Conservation (phyloP, 2,888 invertebrate species). For the Sphaerophoria rueppellii region DNA sequence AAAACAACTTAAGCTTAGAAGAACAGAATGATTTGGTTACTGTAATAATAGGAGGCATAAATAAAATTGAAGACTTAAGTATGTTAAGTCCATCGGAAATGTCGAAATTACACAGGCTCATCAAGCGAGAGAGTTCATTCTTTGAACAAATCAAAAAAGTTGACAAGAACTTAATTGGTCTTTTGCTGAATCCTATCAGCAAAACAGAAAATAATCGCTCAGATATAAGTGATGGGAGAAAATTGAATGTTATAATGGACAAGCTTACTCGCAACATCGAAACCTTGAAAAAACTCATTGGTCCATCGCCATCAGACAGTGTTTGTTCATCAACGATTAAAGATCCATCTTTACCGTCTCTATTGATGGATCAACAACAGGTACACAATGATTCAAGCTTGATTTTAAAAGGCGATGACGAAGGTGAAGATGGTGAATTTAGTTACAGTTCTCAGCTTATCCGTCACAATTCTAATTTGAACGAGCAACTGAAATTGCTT, state of each 20-base stretch:
- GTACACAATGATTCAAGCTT: constrained; percentile 58
- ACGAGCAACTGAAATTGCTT: constrained; percentile 80
- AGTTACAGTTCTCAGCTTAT: constrained; percentile 76
- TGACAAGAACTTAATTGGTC: constrained; percentile 79
- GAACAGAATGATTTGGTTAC: constrained; percentile 72
- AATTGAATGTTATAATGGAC: constrained; percentile 77
- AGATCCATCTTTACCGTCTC: background rate
- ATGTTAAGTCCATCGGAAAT: constrained; percentile 77
- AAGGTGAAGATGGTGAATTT: constrained; percentile 53
- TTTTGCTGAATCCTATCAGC: constrained; percentile 79
- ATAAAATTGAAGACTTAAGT: constrained; percentile 79
- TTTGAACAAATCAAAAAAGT: constrained; percentile 80
- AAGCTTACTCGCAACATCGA: constrained; percentile 81
- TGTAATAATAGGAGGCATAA: constrained; percentile 78
- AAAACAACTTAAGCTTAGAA: background rate
- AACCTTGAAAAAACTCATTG: constrained; percentile 80
- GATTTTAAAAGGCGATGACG: constrained; percentile 45
- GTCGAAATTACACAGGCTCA: constrained; percentile 76
- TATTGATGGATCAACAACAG: no score
- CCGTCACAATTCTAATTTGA: constrained; percentile 79
- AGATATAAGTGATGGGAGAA: constrained; percentile 36
- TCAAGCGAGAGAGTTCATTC: constrained; percentile 78
- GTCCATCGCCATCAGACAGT: constrained; percentile 69
- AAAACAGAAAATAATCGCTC: constrained; percentile 76
- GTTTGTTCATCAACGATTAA: no score